These are phyloP conservation scores for Oophaga pumilio DNA, from an alignment of 2,113 vertebrate genomes.

Conservation along the genomic window DNA sequence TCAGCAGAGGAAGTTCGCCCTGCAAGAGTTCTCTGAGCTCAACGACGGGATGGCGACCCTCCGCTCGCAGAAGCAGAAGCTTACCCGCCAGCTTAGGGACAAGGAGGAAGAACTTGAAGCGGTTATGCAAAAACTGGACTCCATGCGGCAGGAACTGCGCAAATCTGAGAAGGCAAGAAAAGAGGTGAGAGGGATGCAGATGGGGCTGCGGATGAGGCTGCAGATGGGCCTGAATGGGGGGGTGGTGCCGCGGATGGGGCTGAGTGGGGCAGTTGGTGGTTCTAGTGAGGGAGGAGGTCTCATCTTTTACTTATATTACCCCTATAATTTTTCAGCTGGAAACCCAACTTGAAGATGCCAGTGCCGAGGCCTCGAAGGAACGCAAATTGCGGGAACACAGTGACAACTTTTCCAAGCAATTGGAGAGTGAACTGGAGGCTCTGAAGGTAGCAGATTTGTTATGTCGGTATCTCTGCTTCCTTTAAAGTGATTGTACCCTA, in stretches of 20 bases:
- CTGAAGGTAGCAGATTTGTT: constrained; percentile 81
- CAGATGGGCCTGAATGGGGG: too few species aligned
- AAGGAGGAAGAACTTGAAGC: constrained; percentile 92
- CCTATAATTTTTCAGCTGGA: constrained; percentile 78
- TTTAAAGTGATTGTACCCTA: too few species aligned
- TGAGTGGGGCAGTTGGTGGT: too few species aligned
- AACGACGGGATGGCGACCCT: constrained; percentile 89
- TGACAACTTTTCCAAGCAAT: constrained; percentile 87
- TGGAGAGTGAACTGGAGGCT: constrained; percentile 88
- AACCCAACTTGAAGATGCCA: constrained; percentile 83
- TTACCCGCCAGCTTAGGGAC: constrained; percentile 88
- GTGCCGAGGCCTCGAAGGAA: constrained; percentile 89
- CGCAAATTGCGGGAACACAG: constrained; percentile 92
- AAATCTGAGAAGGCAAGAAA: constrained; percentile 87
- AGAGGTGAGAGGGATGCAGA: constrained; percentile 74
- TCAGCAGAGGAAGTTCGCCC: constrained; percentile 87
- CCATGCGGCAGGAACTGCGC: constrained; percentile 85
- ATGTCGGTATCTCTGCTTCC: too few species aligned
- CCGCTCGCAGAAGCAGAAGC: constrained; percentile 88
- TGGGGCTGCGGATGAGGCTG: neutral
- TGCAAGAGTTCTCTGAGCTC: constrained; percentile 91
- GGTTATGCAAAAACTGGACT: constrained; percentile 85
- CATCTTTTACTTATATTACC: neutral
- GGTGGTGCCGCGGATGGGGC: too few species aligned
- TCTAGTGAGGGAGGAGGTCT: too few species aligned